Conservation (phyloP, 2,797 vertebrate species). For the Botia almorhae region DNA sequence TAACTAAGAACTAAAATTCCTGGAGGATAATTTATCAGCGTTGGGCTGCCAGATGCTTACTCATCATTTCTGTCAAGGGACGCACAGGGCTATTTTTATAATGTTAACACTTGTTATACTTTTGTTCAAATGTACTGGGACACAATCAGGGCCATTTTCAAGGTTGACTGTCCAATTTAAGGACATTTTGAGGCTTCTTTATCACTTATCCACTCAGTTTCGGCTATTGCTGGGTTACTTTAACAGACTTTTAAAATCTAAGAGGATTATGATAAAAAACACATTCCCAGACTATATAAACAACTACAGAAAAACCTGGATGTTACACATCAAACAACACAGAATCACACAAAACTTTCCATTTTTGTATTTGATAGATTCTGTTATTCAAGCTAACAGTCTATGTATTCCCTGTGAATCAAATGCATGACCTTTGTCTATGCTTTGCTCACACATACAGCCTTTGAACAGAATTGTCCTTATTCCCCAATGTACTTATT, state of each 20-base stretch:
- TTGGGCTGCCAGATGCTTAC: background rate
- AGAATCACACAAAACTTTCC: background rate
- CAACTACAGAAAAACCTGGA: background rate
- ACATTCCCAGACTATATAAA: background rate
- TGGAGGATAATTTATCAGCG: background rate
- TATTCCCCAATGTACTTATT: no score
- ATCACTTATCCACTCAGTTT: background rate
- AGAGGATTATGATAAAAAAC: background rate
- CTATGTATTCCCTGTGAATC: no score
- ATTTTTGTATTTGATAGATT: no score
- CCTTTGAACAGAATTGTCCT: no score
- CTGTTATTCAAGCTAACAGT: no score
- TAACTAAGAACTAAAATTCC: background rate
- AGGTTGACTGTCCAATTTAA: conserved; percentile 3
- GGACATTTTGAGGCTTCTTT: background rate
- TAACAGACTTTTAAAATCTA: background rate
- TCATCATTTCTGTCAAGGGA: conserved; percentile 6
- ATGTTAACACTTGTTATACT: conserved; percentile 63
- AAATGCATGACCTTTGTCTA: no score
- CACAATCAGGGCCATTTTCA: background rate
- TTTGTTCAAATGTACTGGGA: background rate
- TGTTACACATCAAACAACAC: background rate
- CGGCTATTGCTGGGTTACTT: background rate
- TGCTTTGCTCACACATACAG: no score
- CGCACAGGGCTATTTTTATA: background rate